phyloP scores from a whole-genome alignment of 2,888 invertebrate genomes.

The Kryphioiulus occultus region DNA sequence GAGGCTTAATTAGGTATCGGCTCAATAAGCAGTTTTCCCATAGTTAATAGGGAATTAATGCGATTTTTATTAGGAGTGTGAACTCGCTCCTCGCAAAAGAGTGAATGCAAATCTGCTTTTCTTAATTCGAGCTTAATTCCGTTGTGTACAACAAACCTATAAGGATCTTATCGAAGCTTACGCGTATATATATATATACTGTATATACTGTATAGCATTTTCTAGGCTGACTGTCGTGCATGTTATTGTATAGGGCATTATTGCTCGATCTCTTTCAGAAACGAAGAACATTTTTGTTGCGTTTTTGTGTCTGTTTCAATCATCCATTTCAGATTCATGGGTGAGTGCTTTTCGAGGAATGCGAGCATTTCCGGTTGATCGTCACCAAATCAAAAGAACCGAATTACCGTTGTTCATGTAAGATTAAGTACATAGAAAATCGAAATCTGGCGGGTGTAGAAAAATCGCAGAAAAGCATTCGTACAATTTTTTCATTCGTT shows the following conservation, averaged over 20 bases:
- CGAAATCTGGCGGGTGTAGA: not conserved
- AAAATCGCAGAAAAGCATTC: not conserved
- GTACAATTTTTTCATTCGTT: not conserved
- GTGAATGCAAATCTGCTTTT: constrained; percentile 13
- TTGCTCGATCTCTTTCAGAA: not conserved
- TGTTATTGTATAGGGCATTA: constrained; percentile 23
- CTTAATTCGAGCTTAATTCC: constrained; percentile 5
- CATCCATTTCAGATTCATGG: constrained; percentile 37
- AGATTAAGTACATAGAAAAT: not conserved
- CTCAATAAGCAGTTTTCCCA: not conserved
- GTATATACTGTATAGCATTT: too few relatives aligned
- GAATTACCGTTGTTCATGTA: constrained; percentile 37
- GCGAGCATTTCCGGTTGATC: not conserved
- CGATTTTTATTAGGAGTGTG: constrained; percentile 1
- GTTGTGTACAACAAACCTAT: not conserved
- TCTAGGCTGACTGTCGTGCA: not conserved
- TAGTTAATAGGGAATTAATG: constrained; percentile 7
- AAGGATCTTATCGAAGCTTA: constrained; percentile 1
- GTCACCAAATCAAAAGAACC: not conserved
- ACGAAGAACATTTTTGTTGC: constrained; percentile 3
- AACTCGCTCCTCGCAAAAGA: not conserved
- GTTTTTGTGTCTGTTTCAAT: not conserved
- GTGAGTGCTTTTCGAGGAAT: constrained; percentile 38
- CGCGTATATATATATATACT: too few relatives aligned
- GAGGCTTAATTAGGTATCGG: constrained; percentile 4